These are phyloP conservation scores for Lithophane leautieri DNA, from an alignment of 2,888 invertebrate species.

Conservation along the genomic window DNA sequence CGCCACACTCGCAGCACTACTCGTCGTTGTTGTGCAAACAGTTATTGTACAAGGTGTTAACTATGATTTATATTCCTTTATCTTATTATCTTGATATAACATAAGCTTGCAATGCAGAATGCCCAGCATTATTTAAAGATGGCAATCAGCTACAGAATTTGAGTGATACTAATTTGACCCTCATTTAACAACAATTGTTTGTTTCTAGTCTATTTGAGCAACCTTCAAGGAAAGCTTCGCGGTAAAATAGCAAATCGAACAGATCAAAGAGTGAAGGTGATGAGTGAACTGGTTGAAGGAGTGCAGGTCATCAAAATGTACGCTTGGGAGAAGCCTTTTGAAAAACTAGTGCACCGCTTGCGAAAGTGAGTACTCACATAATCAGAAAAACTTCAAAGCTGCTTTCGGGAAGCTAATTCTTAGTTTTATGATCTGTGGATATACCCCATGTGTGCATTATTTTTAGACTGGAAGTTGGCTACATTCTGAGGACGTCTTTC, in stretches of 20 bases:
- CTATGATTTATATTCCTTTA: neutral
- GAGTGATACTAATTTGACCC: neutral
- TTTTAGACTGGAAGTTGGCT: conserved; percentile 92
- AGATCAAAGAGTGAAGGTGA: conserved; percentile 94
- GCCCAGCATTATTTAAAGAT: neutral
- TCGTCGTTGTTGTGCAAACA: conserved; percentile 90
- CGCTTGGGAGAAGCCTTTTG: conserved; percentile 95
- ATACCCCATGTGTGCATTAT: neutral
- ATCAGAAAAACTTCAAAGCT: neutral
- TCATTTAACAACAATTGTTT: neutral
- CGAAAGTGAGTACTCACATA: conserved; percentile 90
- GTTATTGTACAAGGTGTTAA: conserved; percentile 89
- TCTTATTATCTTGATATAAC: neutral
- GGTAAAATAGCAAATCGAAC: conserved; percentile 92
- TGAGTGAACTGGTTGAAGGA: conserved; percentile 95
- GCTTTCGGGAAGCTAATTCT: neutral
- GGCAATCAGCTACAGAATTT: neutral
- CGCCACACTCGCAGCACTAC: conserved; percentile 83
- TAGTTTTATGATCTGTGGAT: neutral
- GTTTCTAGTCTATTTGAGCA: conserved; percentile 83
- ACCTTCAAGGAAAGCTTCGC: conserved; percentile 85
- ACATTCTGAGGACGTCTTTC: conserved; percentile 92
- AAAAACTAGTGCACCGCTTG: conserved; percentile 91
- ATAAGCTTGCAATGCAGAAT: neutral
- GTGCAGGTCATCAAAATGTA: conserved; percentile 97